Conservation (phyloP, 2,888 invertebrate genomes). For the Tachina fera region DNA sequence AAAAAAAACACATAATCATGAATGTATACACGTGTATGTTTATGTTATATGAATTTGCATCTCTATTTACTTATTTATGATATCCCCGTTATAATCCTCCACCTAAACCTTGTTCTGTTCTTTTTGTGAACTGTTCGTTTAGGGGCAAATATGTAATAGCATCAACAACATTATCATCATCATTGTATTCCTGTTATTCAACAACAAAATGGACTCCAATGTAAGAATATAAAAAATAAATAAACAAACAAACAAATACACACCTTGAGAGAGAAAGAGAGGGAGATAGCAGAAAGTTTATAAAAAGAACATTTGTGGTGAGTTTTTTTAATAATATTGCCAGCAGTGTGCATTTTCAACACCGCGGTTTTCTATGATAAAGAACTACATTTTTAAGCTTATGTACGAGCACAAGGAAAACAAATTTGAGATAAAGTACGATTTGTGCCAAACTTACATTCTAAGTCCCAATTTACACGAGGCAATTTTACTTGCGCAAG, state of each 20-base stretch:
- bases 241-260: neutral
- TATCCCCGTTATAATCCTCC: slow-evolving; percentile 72
- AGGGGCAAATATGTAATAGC: slow-evolving; percentile 28
- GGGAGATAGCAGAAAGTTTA: slow-evolving; percentile 11
- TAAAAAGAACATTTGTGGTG: slow-evolving; percentile 79
- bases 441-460: too few species aligned
- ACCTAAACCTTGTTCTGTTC: slow-evolving; percentile 44
- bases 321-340: slow-evolving; percentile 80
- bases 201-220: slow-evolving; percentile 80
- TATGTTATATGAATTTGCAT: slow-evolving; percentile 25
- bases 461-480: too few species aligned
- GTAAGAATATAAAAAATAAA: slow-evolving; percentile 66
- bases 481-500: too few species aligned
- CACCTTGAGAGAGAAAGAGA: neutral
- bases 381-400: neutral
- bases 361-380: neutral
- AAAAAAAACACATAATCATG: slow-evolving; percentile 39
- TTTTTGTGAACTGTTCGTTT: slow-evolving; percentile 8
- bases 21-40: slow-evolving; percentile 28
- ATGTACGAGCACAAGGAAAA: too few species aligned
- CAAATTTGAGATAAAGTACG: neutral
- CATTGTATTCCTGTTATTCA: slow-evolving; percentile 72
- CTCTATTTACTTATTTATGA: slow-evolving; percentile 75
- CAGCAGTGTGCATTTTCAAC: slow-evolving; percentile 57
- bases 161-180: slow-evolving; percentile 65